Evolutionary conservation across 1,140 invertebrate species (phyloP), one percentile per base, ranked within the genome.

Genomic region (Xylocopa sonorina): DNA sequence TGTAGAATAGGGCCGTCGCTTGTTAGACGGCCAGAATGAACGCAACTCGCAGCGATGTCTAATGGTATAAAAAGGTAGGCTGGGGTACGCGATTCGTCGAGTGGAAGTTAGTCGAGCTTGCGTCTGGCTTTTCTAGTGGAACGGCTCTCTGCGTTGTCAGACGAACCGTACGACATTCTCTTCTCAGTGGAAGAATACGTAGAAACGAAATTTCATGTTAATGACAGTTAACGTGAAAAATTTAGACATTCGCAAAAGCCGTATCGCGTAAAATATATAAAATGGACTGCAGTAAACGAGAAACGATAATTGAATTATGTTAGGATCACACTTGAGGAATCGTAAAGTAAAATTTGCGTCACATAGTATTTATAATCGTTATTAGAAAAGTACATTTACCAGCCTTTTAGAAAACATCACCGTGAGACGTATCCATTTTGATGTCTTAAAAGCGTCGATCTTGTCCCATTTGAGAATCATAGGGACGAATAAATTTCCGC

Each of bases 401-500:
- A n/a, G n/a, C n/a, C n/a, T n/a, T n/a, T n/a, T n/a, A n/a, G n/a
- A 38, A 38, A 29, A 9, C 4, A 32, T 32, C 9, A 16, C 27
- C 12, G 53, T 18, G 53, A 16, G 12, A 67, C 32, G 32, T 48
- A 48, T 71, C 73, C 41, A 66, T 78, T 77, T 38, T 71, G 75
- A 48, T 48, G 69, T 32, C 32, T 21, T 14, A 34, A 60, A 60
- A 38, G 64, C 24, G 63, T 66, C 51, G 72, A 72, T 80, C 79
- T 84, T 55, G 55, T 60, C 64, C 41, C 53, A 72, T 84, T 69
- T 62, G 27, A 57, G 24, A 64, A 62, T 85, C 73, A 67, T 75
- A 64, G 16, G 48, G 48, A 62, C 57, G 58, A 62, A 85, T 53
- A 58, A 83, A 84, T 87, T 87, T 78, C 77, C 64, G 16, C 60